These are phyloP conservation scores for Disparrhopalites patrizii DNA, from an alignment of 2,888 invertebrate species.

Conservation along the genomic window DNA sequence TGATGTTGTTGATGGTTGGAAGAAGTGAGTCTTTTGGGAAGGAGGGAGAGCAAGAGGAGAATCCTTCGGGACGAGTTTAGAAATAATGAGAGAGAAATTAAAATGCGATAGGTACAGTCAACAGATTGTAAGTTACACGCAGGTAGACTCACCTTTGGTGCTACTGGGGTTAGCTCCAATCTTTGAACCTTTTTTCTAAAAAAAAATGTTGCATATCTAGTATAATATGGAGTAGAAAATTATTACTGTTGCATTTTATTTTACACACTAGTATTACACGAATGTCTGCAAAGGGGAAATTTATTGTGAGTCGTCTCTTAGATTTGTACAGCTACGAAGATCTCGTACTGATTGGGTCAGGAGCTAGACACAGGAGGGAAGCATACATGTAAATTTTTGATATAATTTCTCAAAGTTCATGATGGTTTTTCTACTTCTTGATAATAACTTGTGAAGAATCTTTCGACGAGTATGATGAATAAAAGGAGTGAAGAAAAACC, in stretches of 20 bases:
- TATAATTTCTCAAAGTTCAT: constrained; percentile 20
- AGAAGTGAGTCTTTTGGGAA: too few species aligned
- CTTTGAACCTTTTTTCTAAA: not conserved
- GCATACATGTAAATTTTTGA: constrained; percentile 18
- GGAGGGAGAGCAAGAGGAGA: not conserved
- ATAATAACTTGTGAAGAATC: not conserved
- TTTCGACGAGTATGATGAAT: not conserved
- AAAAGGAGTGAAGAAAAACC: constrained; percentile 9
- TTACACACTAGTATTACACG: not conserved
- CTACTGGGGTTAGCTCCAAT: not conserved
- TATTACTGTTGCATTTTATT: not conserved
- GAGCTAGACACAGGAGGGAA: not conserved
- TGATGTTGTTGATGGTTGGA: too few species aligned
- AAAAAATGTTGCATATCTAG: not conserved
- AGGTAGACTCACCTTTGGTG: not conserved
- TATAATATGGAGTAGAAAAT: not conserved
- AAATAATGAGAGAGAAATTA: constrained; percentile 1
- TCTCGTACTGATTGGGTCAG: not conserved
- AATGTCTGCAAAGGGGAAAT: not conserved
- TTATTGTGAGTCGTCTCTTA: not conserved
- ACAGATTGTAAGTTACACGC: not conserved
- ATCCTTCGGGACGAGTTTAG: not conserved
- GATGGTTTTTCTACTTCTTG: constrained; percentile 13
- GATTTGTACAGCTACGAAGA: constrained; percentile 1
- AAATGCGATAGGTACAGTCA: not conserved